These are phyloP conservation scores for Drosophila nigrodunni DNA, from an alignment of 1,140 invertebrate species.

Conservation along the genomic window DNA sequence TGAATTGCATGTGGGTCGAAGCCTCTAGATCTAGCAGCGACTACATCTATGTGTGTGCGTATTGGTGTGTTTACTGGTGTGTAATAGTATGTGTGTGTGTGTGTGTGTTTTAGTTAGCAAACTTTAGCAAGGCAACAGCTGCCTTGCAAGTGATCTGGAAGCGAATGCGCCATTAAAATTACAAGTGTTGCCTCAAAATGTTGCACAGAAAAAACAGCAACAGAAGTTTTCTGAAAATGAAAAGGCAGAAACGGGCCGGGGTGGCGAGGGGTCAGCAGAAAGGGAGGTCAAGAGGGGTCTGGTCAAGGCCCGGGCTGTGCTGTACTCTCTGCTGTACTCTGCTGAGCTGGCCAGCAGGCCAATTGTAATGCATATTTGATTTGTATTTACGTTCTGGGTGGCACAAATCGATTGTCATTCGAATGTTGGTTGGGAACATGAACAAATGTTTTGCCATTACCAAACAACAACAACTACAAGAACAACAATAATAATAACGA, in stretches of 20 bases:
- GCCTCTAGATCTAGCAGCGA: conserved; percentile 25
- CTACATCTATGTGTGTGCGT: neutral
- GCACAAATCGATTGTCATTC: conserved; percentile 79
- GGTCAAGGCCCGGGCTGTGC: conserved; percentile 62
- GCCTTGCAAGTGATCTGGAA: conserved; percentile 50
- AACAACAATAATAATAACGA: conserved; percentile 21
- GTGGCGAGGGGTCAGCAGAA: neutral
- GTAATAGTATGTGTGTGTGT: neutral
- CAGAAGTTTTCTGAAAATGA: conserved; percentile 29
- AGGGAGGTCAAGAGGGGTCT: neutral
- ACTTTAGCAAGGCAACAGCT: conserved; percentile 68
- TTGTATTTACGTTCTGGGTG: conserved; percentile 67
- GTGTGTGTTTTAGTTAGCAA: conserved; percentile 45
- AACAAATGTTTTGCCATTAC: conserved; percentile 79
- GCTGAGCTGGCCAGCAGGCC: conserved; percentile 55
- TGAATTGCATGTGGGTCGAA: conserved; percentile 16
- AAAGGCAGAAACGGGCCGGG: neutral
- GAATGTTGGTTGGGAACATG: conserved; percentile 57
- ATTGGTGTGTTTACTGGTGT: neutral
- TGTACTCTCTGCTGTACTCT: conserved; percentile 12
- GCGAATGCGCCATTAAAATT: conserved; percentile 71
- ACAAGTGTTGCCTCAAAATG: conserved; percentile 67
- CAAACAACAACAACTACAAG: conserved; percentile 39
- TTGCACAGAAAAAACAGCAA: conserved; percentile 37
- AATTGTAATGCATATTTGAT: conserved; percentile 83